Percentiles rank a stretch among this genome's conserved stretches.
Evolutionary conservation across 1,140 invertebrate genomes (phyloP).

Genomic region (Dufourea novaeangliae): DNA sequence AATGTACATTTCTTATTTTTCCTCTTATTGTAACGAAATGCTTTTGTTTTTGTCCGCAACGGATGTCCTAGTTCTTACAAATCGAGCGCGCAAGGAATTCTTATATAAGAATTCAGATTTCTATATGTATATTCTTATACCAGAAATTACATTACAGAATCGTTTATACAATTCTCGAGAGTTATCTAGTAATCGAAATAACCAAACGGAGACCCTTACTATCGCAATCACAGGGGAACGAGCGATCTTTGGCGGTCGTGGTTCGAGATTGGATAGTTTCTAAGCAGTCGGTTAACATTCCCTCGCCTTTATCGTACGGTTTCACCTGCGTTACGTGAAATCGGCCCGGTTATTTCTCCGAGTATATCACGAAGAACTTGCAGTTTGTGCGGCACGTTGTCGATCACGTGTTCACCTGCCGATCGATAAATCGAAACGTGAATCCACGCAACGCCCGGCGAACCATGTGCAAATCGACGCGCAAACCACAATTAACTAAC

Average conservation of each 20-base stretch:
- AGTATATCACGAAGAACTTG: background rate
- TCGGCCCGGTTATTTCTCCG: background rate
- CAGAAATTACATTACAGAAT: too few species aligned
- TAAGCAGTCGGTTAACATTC: slow-evolving; percentile 28
- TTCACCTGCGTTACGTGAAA: background rate
- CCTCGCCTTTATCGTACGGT: background rate
- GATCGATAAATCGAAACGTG: slow-evolving; percentile 23
- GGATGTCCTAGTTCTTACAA: too few species aligned
- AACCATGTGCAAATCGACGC: slow-evolving; percentile 18
- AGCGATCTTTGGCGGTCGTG: slow-evolving; percentile 6
- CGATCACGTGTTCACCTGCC: background rate
- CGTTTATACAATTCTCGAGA: background rate
- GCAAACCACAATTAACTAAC: slow-evolving; percentile 33
- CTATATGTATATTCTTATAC: too few species aligned
- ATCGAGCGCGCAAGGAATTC: too few species aligned
- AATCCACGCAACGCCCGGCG: background rate
- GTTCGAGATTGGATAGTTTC: slow-evolving; percentile 39
- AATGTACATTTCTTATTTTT: too few species aligned
- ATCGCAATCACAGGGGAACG: slow-evolving; percentile 12
- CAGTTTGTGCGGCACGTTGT: background rate
- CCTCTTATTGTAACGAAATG: too few species aligned
- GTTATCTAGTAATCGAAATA: background rate
- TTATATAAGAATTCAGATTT: too few species aligned
- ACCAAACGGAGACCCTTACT: slow-evolving; percentile 1
- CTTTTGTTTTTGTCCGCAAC: too few species aligned